These are phyloP conservation scores for Aleadryas rufinucha DNA, from an alignment of 2,113 vertebrate genomes.

Conservation along the genomic window DNA sequence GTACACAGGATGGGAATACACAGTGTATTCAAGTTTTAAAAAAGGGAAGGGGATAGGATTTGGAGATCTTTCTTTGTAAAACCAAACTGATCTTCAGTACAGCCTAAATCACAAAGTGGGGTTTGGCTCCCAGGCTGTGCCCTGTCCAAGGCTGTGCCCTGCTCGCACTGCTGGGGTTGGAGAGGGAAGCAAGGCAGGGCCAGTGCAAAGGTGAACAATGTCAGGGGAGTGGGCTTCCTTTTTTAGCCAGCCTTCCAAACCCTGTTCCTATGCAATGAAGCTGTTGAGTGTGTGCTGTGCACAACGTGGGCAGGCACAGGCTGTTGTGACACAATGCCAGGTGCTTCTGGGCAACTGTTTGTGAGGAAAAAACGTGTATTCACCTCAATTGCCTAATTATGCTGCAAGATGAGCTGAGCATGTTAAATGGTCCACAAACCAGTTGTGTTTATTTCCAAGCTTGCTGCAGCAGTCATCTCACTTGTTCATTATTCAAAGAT, in stretches of 20 bases:
- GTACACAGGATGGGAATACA: not conserved
- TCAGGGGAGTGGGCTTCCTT: not conserved
- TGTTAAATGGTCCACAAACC: constrained; percentile 5
- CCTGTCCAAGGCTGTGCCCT: rapidly evolving
- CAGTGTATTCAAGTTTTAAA: rapidly evolving
- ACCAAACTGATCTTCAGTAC: not conserved
- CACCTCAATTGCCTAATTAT: not conserved
- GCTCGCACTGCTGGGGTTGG: not conserved
- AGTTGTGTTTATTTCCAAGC: not conserved
- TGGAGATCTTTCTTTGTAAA: not conserved
- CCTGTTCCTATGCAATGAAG: not conserved
- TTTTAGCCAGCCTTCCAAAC: not conserved
- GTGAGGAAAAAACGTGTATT: not conserved
- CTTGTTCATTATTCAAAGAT: not conserved
- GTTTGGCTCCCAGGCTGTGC: not conserved
- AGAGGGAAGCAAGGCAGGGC: not conserved
- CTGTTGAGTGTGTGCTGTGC: not conserved
- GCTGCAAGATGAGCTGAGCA: not conserved
- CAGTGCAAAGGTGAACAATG: not conserved
- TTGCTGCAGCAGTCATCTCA: not conserved
- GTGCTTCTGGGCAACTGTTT: not conserved
- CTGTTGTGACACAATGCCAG: not conserved
- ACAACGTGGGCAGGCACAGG: rapidly evolving
- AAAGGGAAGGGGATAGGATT: not conserved
- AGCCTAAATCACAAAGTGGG: not conserved